A percentile compares a stretch with the other conserved stretches of the same genome.
Evolutionary conservation across 2,113 vertebrate species (phyloP).

Genomic region (Noturus placidus): DNA sequence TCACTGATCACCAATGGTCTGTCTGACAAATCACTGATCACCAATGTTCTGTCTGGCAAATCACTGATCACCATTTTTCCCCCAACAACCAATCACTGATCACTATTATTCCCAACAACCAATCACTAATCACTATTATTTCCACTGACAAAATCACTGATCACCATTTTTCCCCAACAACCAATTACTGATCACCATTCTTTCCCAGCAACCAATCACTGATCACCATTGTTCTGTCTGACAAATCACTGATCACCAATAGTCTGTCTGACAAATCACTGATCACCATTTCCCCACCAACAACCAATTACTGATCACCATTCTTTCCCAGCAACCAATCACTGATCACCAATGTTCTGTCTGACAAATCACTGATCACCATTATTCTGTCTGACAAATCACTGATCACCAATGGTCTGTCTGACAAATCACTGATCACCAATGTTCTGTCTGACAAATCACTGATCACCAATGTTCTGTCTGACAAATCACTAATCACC

Average conservation of each 20-base stretch:
- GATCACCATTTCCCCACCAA: neutral
- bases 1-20: neutral
- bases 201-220: neutral
- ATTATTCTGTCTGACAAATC: too few relatives aligned
- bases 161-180: neutral
- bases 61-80: neutral
- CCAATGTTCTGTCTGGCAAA: too few relatives aligned
- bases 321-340: neutral
- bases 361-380: too few relatives aligned
- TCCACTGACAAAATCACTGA: neutral
- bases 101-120: neutral
- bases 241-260: neutral
- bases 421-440: too few relatives aligned
- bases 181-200: neutral
- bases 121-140: neutral
- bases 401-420: too few relatives aligned
- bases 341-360: neutral
- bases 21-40: neutral
- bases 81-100: neutral
- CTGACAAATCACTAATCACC: too few relatives aligned
- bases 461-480: too few relatives aligned
- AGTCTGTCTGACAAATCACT: neutral
- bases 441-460: too few relatives aligned
- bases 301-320: neutral
- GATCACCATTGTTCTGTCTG: neutral